A percentile compares a stretch with the other conserved stretches of the same genome.
Conservation (phyloP, 2,797 vertebrate genomes). For the Notoglanidium macrostoma region DNA sequence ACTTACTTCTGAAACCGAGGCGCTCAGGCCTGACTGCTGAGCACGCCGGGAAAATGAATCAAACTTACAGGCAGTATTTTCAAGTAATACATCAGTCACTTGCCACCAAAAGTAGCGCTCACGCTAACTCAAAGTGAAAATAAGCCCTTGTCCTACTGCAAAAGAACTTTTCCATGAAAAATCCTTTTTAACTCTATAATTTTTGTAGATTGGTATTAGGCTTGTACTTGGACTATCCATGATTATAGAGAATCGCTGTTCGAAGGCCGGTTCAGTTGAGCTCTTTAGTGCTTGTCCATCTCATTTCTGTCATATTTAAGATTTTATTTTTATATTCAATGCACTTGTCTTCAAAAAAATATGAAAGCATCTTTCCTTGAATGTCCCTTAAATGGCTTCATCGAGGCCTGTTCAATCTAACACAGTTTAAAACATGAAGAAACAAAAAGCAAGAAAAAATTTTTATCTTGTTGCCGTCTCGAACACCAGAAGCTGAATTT, state of each 20-base stretch:
- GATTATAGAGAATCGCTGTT: slow-evolving; percentile 3
- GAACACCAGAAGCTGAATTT: not conserved
- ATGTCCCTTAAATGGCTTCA: not conserved
- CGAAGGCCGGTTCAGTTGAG: not conserved
- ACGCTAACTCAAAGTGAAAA: slow-evolving; percentile 28
- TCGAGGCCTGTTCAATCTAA: too few relatives aligned
- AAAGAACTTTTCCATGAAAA: slow-evolving; percentile 28
- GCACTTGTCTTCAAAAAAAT: not conserved
- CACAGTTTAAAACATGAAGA: not conserved
- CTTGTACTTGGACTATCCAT: not conserved
- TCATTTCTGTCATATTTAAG: slow-evolving; percentile 8
- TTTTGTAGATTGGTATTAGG: not conserved
- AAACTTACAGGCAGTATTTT: slow-evolving; percentile 56
- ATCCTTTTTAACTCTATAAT: slow-evolving; percentile 4
- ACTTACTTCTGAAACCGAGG: slow-evolving; percentile 58
- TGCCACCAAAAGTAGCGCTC: slow-evolving; percentile 20
- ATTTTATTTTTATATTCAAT: not conserved
- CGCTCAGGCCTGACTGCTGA: slow-evolving; percentile 30
- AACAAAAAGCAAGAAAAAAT: not conserved
- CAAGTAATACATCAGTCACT: slow-evolving; percentile 63
- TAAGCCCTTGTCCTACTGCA: slow-evolving; percentile 22
- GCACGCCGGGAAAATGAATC: slow-evolving; percentile 45
- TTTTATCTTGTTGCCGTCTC: not conserved
- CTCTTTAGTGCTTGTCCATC: not conserved
- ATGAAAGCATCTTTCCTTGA: not conserved